Evolutionary conservation across 2,797 vertebrate species (phyloP).

Genomic region (Ctenochaetus hawaiiensis): DNA sequence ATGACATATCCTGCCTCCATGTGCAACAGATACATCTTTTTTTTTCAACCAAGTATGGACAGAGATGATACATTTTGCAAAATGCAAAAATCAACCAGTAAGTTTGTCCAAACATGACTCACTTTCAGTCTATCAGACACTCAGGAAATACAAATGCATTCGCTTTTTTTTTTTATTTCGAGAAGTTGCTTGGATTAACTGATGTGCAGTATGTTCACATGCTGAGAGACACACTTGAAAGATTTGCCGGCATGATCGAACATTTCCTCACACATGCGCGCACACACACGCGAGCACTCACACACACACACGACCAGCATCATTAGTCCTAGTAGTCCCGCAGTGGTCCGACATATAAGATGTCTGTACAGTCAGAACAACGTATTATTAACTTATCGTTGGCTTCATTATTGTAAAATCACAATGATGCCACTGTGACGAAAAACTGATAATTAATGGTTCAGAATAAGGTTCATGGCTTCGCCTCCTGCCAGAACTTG

Average conservation of each 20-base stretch:
- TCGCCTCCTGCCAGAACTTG: constrained; percentile 69
- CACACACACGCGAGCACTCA: not conserved
- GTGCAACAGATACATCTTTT: not conserved
- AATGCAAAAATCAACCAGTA: not conserved
- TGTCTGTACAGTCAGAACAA: constrained; percentile 42
- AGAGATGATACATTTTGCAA: not conserved
- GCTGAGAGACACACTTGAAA: constrained; percentile 55
- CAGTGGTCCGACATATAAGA: constrained; percentile 59
- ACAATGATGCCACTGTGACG: constrained; percentile 55
- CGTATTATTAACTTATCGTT: constrained; percentile 69
- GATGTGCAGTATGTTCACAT: constrained; percentile 58
- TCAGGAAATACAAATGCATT: not conserved
- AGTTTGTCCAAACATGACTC: not conserved
- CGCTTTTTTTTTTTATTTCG: constrained; percentile 15
- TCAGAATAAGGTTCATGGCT: constrained; percentile 46
- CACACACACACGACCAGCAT: constrained; percentile 18
- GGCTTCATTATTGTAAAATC: constrained; percentile 38
- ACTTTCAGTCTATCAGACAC: not conserved
- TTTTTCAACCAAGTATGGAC: not conserved
- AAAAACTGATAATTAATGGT: constrained; percentile 68
- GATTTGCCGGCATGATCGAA: constrained; percentile 47
- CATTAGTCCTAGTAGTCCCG: constrained; percentile 60
- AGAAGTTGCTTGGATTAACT: constrained; percentile 48
- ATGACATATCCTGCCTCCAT: constrained; percentile 32
- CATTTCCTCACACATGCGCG: constrained; percentile 30